Percentiles rank a stretch among this genome's conserved stretches.
Conservation (phyloP, 1,140 invertebrate species). For the Halictus rubicundus region DNA sequence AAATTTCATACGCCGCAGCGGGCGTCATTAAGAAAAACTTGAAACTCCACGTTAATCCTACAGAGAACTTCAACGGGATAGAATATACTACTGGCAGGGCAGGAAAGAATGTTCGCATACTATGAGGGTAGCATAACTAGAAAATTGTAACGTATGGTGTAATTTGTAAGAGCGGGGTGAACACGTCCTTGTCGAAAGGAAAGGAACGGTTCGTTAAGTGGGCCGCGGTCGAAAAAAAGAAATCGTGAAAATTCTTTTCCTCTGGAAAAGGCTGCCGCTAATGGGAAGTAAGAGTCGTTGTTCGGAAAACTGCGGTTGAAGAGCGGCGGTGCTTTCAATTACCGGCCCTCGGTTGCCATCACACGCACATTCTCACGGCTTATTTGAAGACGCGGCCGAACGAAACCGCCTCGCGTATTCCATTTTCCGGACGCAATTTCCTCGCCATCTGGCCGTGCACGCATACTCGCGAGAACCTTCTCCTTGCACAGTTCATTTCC, state of each 20-base stretch:
- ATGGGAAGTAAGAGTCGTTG: conserved; percentile 8
- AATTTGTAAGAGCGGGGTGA: not conserved
- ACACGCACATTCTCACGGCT: conserved; percentile 20
- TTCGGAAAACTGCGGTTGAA: conserved; percentile 9
- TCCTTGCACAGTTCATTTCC: conserved; percentile 19
- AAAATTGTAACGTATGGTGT: conserved; percentile 19
- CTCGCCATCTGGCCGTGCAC: conserved; percentile 12
- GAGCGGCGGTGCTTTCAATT: conserved; percentile 30
- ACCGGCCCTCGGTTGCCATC: conserved; percentile 10
- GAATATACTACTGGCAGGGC: not conserved
- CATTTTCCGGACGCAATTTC: conserved; percentile 41
- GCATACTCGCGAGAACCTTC: not conserved
- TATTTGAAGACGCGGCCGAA: conserved; percentile 16
- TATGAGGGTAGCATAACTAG: not conserved
- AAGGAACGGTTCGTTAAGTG: conserved; percentile 15
- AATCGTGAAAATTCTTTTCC: not conserved
- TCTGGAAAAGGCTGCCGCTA: too few species aligned
- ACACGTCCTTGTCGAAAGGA: not conserved
- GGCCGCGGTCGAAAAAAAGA: not conserved
- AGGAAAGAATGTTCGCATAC: not conserved
- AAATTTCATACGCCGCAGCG: not conserved
- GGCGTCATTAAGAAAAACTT: not conserved
- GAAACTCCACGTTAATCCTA: not conserved
- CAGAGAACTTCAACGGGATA: not conserved
- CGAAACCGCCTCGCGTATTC: conserved; percentile 6